phyloP scores from a whole-genome alignment of 2,888 invertebrate species.

The Drosophila tanythrix region DNA sequence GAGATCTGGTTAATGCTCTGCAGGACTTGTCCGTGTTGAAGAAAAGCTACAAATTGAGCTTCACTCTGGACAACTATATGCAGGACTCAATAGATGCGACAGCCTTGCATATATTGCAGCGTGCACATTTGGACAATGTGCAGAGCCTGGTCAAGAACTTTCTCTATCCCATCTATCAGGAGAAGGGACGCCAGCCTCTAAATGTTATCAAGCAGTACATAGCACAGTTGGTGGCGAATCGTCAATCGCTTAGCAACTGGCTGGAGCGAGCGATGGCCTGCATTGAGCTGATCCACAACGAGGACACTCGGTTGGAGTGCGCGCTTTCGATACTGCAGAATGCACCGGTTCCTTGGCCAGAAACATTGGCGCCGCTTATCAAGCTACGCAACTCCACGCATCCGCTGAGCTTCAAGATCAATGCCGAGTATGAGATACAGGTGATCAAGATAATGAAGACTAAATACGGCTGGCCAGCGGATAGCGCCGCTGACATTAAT shows the following conservation, averaged over 20 bases:
- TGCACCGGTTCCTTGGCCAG: slow-evolving; percentile 84
- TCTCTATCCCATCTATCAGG: slow-evolving; percentile 83
- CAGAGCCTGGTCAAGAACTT: slow-evolving; percentile 83
- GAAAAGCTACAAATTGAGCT: slow-evolving; percentile 81
- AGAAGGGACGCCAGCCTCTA: slow-evolving; percentile 81
- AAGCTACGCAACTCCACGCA: slow-evolving; percentile 83
- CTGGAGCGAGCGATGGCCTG: slow-evolving; percentile 82
- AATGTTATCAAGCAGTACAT: slow-evolving; percentile 82
- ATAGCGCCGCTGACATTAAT: slow-evolving; percentile 76
- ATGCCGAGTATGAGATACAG: slow-evolving; percentile 83
- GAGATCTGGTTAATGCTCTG: slow-evolving; percentile 80
- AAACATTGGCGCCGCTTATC: slow-evolving; percentile 76
- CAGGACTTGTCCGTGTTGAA: slow-evolving; percentile 83
- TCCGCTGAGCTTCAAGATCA: slow-evolving; percentile 83
- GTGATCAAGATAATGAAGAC: slow-evolving; percentile 84
- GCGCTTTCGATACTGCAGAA: slow-evolving; percentile 82
- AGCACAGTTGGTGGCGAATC: slow-evolving; percentile 77
- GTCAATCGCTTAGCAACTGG: slow-evolving; percentile 82
- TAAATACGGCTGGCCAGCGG: slow-evolving; percentile 84
- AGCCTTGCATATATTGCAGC: slow-evolving; percentile 82
- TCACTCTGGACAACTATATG: slow-evolving; percentile 84
- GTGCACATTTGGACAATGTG: slow-evolving; percentile 82
- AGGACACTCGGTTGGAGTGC: slow-evolving; percentile 83
- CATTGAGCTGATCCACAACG: slow-evolving; percentile 83
- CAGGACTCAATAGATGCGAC: slow-evolving; percentile 83